Percentiles rank a stretch among this genome's conserved stretches.
Conservation (phyloP, 2,888 invertebrate genomes). For the Tinea semifulvella region DNA sequence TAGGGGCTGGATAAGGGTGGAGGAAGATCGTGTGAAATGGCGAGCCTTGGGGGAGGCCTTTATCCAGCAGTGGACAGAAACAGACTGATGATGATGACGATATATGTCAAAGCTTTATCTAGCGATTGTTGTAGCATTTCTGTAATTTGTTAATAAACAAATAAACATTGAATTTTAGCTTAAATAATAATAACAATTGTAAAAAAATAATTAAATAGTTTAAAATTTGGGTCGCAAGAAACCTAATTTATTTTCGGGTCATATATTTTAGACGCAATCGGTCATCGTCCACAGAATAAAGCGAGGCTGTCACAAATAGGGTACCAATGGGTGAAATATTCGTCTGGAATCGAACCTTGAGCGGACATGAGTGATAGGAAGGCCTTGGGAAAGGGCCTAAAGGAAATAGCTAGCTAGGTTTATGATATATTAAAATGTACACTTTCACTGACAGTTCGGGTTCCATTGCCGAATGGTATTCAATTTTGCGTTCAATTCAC, state of each 20-base stretch:
- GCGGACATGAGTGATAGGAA: slow-evolving; percentile 12
- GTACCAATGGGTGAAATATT: slow-evolving; percentile 13
- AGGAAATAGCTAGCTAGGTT: slow-evolving; percentile 10
- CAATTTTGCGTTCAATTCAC: not conserved
- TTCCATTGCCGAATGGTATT: not conserved
- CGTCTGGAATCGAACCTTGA: not conserved
- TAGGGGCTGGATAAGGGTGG: too few relatives aligned
- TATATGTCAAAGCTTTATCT: too few relatives aligned
- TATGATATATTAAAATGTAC: slow-evolving; percentile 10
- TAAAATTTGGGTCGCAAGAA: not conserved
- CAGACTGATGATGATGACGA: too few relatives aligned
- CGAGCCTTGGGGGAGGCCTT: too few relatives aligned
- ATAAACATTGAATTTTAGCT: too few relatives aligned
- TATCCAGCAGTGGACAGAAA: too few relatives aligned
- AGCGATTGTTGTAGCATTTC: too few relatives aligned
- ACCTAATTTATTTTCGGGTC: not conserved
- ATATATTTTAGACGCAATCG: not conserved
- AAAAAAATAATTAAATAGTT: not conserved
- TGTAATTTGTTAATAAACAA: too few relatives aligned
- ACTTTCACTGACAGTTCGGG: not conserved
- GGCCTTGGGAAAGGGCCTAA: slow-evolving; percentile 2
- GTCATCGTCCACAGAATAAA: slow-evolving; percentile 15
- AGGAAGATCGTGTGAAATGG: too few relatives aligned
- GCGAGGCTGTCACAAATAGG: slow-evolving; percentile 15
- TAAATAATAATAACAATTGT: too few relatives aligned